Evolutionary conservation across 1,140 invertebrate species (phyloP).

Genomic region (Drosophila teissieri): DNA sequence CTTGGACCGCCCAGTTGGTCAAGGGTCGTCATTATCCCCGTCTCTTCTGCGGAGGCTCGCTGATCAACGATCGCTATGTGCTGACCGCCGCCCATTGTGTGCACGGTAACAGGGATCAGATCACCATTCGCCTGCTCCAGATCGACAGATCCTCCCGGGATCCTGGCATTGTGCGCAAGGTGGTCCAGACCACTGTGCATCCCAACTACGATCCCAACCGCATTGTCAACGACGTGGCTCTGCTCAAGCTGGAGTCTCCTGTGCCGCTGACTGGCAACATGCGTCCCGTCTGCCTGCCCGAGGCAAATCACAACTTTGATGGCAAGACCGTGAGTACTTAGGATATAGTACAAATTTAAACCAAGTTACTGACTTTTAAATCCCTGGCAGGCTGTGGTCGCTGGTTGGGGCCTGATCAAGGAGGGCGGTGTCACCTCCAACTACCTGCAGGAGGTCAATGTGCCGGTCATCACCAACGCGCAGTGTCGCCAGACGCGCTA

Average conservation of each 20-base stretch:
- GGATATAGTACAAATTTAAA: too few species aligned
- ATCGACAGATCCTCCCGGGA: conserved; percentile 88
- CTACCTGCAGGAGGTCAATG: conserved; percentile 91
- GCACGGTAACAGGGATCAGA: conserved; percentile 83
- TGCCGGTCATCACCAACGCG: conserved; percentile 95
- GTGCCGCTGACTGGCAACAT: conserved; percentile 92
- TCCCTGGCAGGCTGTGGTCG: conserved; percentile 89
- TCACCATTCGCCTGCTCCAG: conserved; percentile 89
- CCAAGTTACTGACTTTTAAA: not conserved
- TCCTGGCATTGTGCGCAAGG: conserved; percentile 78
- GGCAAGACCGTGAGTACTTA: conserved; percentile 60
- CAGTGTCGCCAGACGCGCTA: conserved; percentile 93
- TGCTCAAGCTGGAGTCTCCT: conserved; percentile 85
- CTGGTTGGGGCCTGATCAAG: conserved; percentile 95
- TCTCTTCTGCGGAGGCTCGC: conserved; percentile 79
- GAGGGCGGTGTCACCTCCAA: conserved; percentile 93
- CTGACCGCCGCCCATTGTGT: conserved; percentile 86
- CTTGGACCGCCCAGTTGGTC: conserved; percentile 81
- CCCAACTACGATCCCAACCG: conserved; percentile 65
- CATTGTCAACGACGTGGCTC: conserved; percentile 93
- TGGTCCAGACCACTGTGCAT: conserved; percentile 60
- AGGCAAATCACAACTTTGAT: conserved; percentile 73
- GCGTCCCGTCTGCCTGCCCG: conserved; percentile 94
- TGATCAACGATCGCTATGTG: conserved; percentile 85
- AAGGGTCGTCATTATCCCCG: conserved; percentile 78